Evolutionary conservation across 2,888 invertebrate genomes (phyloP), one percentile per base, ranked within the genome.

Genomic region (Tiliacea aurago): DNA sequence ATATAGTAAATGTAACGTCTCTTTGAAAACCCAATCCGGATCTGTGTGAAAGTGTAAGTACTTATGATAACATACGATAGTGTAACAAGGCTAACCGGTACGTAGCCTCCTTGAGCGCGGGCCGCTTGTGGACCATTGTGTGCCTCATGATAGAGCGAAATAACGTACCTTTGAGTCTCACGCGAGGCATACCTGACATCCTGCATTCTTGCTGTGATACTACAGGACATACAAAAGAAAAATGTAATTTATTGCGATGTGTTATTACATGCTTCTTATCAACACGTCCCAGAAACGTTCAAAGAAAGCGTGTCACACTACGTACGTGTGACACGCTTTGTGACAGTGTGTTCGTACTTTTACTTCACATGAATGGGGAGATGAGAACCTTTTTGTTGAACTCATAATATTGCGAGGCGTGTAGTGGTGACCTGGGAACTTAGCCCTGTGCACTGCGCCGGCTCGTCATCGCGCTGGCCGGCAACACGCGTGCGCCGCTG

Each of bases 361-460:
- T 70, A 68, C 65, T 75, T 76, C 61, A 59, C 64, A 61, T 63
- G 66, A 74, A 64, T 77, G 73, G 11, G 45, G 58, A 75, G 45
- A 74, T 68, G 76, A 78, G 67, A 68, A 76, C 47, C 45, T 83
- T 83, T 84, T 83, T 83, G 72, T 81, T 47, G 67, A 58, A 61
- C 73, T 86, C 86, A 69, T 80, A 76, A 77, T 55, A 71, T 78
- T 67, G 53, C 70, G 58, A 61, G 51, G 70, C 78, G 59, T 69
- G 71, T 73, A 63, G 78, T 63, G 59, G 53, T 28, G 28, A 28
- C 28, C 28, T 28, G 70, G 66, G 84, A n/a, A 81, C 78, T 28
- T 28, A 28, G 28, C 28, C 28, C 75, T 76, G 80, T 69, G 61
- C 68, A 45, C 70, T 64, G 78, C 66, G 53, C 43, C 59, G 58